Evolutionary conservation across 2,797 vertebrate genomes (phyloP).

Genomic region (Micromesistius poutassou): DNA sequence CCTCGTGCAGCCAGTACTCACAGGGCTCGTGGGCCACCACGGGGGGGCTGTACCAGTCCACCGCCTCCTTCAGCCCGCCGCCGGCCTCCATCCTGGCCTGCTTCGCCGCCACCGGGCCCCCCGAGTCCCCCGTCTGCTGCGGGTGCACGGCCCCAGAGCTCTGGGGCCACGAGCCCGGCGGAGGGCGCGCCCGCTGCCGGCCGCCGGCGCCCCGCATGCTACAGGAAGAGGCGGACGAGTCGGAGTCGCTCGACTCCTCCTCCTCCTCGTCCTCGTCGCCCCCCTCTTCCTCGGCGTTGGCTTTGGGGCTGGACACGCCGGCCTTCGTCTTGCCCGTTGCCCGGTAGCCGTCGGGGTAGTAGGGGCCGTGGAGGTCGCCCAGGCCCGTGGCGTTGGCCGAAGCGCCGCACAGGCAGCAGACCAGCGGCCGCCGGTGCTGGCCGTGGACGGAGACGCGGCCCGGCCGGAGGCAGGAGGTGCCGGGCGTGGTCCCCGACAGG

Average conservation of each 20-base stretch:
- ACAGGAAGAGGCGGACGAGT: conserved; percentile 66
- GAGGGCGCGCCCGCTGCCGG: conserved; percentile 29
- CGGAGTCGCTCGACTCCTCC: conserved; percentile 65
- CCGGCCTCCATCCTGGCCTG: conserved; percentile 35
- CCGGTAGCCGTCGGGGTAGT: conserved; percentile 72
- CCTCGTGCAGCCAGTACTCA: conserved; percentile 80
- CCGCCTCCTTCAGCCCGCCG: conserved; percentile 1
- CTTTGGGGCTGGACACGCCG: conserved; percentile 38
- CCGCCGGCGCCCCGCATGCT: conserved; percentile 33
- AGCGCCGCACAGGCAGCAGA: conserved; percentile 74
- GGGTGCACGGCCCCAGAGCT: conserved; percentile 29
- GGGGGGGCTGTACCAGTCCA: conserved; percentile 76
- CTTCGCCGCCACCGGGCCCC: conserved; percentile 59
- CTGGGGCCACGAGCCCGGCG: conserved; percentile 18
- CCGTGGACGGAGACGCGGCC: conserved; percentile 59
- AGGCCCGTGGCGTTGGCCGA: conserved; percentile 74
- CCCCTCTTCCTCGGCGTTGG: conserved; percentile 13
- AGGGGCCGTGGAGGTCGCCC: conserved; percentile 79
- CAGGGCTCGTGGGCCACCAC: conserved; percentile 66
- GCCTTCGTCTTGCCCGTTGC: conserved; percentile 46
- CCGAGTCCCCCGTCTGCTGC: conserved; percentile 41
- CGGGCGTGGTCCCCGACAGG: conserved; percentile 58
- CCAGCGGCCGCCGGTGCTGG: conserved; percentile 51
- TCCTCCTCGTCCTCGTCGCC: conserved; percentile 54
- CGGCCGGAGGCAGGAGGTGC: conserved; percentile 68